Evolutionary conservation across 2,797 vertebrate species (phyloP).

Genomic region (Acipenser ruthenus): DNA sequence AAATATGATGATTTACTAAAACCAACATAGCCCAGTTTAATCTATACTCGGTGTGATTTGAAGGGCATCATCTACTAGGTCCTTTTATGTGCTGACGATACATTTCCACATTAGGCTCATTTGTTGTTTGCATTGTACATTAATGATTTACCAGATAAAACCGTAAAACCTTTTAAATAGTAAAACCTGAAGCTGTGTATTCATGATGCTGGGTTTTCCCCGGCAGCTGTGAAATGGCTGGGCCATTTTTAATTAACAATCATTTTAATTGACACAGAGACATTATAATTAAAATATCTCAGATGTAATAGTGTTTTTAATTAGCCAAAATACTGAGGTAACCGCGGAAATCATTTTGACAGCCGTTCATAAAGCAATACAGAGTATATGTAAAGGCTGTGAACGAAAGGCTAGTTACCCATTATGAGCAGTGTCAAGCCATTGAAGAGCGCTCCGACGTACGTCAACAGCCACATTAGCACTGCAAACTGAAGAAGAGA

Average conservation of each 20-base stretch:
- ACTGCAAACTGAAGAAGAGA: constrained; percentile 82
- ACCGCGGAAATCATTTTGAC: too few species aligned
- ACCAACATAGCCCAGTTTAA: too few species aligned
- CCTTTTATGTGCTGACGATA: constrained; percentile 8
- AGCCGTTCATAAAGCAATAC: too few species aligned
- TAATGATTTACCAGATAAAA: constrained; percentile 12
- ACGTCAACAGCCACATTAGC: constrained; percentile 98
- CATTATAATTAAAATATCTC: too few species aligned
- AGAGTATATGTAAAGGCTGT: constrained; percentile 12
- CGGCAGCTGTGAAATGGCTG: background rate
- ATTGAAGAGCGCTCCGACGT: constrained; percentile 97
- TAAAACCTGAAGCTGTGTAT: constrained; percentile 3
- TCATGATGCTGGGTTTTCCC: constrained; percentile 2
- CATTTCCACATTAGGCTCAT: constrained; percentile 5
- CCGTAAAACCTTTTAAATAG: background rate
- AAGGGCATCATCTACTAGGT: background rate
- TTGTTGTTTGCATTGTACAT: constrained; percentile 6
- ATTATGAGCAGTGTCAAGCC: constrained; percentile 95
- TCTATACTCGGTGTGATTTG: background rate
- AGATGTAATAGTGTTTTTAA: too few species aligned
- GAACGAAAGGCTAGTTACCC: constrained; percentile 61
- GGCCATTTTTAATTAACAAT: too few species aligned
- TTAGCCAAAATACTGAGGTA: too few species aligned
- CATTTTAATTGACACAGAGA: too few species aligned
- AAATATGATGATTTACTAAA: too few species aligned